Evolutionary conservation across 1,140 invertebrate species (phyloP).

Genomic region (Pachypsylla venusta): DNA sequence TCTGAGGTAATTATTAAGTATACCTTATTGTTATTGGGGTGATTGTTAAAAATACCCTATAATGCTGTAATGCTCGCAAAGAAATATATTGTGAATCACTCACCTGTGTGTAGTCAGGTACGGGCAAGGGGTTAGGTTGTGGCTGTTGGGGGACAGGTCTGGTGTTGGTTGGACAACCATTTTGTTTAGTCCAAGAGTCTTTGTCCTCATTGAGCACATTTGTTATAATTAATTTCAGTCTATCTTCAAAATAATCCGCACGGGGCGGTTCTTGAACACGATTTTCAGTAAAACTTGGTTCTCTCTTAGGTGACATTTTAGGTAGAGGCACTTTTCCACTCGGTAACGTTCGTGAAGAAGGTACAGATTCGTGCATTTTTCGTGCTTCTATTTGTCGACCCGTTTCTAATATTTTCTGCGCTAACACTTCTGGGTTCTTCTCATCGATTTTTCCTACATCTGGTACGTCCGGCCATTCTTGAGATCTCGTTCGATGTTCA

Average conservation of each 20-base stretch:
- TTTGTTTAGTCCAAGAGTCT: constrained; percentile 36
- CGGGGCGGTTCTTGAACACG: constrained; percentile 57
- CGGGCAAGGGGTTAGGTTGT: constrained; percentile 22
- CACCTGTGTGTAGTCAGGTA: constrained; percentile 41
- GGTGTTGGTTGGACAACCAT: not conserved
- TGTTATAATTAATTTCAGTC: constrained; percentile 83
- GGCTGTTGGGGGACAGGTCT: constrained; percentile 21
- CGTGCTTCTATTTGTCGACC: constrained; percentile 72
- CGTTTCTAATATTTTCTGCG: constrained; percentile 76
- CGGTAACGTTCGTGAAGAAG: not conserved
- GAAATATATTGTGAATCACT: too few species aligned
- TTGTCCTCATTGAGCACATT: constrained; percentile 76
- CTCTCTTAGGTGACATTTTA: constrained; percentile 8
- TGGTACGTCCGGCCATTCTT: constrained; percentile 80
- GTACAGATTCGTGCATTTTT: constrained; percentile 35
- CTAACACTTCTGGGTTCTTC: constrained; percentile 75
- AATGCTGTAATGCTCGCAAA: too few species aligned
- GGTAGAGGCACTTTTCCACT: constrained; percentile 9
- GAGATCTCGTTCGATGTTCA: constrained; percentile 57
- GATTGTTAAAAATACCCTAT: too few species aligned
- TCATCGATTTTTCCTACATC: constrained; percentile 80
- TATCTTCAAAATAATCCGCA: constrained; percentile 75
- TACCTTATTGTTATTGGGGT: too few species aligned
- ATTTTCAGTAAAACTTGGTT: constrained; percentile 20
- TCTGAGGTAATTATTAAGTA: too few species aligned